Conservation (phyloP, 2,113 vertebrate genomes). For the Semnornis frantzii region DNA sequence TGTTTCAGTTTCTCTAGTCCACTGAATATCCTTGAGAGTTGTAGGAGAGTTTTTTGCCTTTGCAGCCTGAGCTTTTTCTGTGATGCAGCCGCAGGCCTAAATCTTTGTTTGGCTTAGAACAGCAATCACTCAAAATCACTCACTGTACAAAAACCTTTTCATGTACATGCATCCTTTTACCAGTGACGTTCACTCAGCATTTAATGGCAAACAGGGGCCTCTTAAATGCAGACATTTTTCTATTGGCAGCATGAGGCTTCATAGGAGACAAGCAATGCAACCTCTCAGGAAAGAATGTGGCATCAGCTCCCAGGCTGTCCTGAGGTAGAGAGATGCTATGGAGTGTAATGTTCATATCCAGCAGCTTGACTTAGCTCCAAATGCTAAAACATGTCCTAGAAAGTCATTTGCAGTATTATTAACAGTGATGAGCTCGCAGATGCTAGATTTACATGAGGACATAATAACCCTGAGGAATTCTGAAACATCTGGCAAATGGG, state of each 20-base stretch:
- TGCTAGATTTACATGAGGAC: slow-evolving; percentile 33
- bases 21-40: slow-evolving; percentile 25
- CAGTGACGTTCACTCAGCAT: slow-evolving; percentile 3
- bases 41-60: not conserved
- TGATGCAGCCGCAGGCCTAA: not conserved
- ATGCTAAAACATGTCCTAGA: slow-evolving; percentile 43
- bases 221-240: not conserved
- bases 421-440: slow-evolving; percentile 45
- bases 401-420: slow-evolving; percentile 52
- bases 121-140: slow-evolving; percentile 48
- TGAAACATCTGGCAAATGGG: slow-evolving; percentile 55
- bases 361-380: slow-evolving; percentile 35
- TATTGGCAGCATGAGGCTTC: not conserved
- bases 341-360: slow-evolving; percentile 32
- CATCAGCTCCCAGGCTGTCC: slow-evolving; percentile 1
- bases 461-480: slow-evolving; percentile 31
- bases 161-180: slow-evolving; percentile 11
- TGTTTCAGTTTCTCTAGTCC: slow-evolving; percentile 22
- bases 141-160: slow-evolving; percentile 25
- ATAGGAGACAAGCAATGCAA: slow-evolving; percentile 18
- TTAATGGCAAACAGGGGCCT: not conserved
- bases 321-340: not conserved
- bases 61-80: slow-evolving; percentile 32
- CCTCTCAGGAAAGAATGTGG: not conserved
- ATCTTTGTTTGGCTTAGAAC: slow-evolving; percentile 41